Percentiles rank a stretch among this genome's conserved stretches.
Evolutionary conservation across 1,140 invertebrate species (phyloP).

Genomic region (Lerema accius): DNA sequence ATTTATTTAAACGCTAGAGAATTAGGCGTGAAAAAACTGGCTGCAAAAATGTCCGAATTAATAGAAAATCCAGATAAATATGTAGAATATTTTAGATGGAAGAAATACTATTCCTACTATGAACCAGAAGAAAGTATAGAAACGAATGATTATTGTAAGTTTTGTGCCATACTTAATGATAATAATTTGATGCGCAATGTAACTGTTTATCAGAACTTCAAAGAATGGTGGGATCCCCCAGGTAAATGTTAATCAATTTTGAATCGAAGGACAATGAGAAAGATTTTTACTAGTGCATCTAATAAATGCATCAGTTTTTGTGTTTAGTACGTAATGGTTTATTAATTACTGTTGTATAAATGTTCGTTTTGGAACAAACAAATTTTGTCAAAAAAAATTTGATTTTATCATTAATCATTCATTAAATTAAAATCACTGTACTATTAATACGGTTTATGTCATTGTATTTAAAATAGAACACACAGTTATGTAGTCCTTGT

Average conservation of each 20-base stretch:
- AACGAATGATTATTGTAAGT: slow-evolving; percentile 62
- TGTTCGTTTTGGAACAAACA: too few relatives aligned
- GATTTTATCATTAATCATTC: too few relatives aligned
- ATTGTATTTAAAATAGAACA: too few relatives aligned
- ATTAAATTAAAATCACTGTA: too few relatives aligned
- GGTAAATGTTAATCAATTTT: slow-evolving; percentile 44
- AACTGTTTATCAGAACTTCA: slow-evolving; percentile 51
- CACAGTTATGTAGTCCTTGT: too few relatives aligned
- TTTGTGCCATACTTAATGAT: slow-evolving; percentile 59
- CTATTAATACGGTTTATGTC: too few relatives aligned
- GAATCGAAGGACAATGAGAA: too few relatives aligned
- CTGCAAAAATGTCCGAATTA: slow-evolving; percentile 53
- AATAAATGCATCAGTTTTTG: too few relatives aligned
- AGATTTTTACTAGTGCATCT: too few relatives aligned
- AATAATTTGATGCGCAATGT: slow-evolving; percentile 47
- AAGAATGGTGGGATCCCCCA: slow-evolving; percentile 52
- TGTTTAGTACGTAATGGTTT: too few relatives aligned
- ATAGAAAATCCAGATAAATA: slow-evolving; percentile 57
- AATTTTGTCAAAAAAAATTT: too few relatives aligned
- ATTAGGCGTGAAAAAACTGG: slow-evolving; percentile 51
- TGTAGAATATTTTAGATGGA: slow-evolving; percentile 64
- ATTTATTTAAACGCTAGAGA: slow-evolving; percentile 66
- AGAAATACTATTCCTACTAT: slow-evolving; percentile 61
- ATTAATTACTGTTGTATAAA: too few relatives aligned
- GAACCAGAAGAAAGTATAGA: slow-evolving; percentile 45